Evolutionary conservation across 1,140 invertebrate species (phyloP).

Genomic region (Nephila pilipes): DNA sequence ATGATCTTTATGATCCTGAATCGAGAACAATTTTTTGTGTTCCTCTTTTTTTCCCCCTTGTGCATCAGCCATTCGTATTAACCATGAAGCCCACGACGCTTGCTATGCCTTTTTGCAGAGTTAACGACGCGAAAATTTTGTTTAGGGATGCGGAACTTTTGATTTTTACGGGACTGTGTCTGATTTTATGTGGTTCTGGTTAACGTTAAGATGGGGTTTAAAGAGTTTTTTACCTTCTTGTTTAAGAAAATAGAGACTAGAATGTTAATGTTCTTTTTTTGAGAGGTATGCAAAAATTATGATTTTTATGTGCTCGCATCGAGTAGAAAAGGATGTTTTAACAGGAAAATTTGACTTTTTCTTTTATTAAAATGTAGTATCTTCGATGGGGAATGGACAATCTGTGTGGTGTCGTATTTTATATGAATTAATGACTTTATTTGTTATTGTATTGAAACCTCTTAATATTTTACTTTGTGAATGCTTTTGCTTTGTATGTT

Average conservation of each 20-base stretch:
- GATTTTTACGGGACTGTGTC: neutral
- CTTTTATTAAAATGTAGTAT: neutral
- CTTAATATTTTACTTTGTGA: neutral
- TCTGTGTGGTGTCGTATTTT: neutral
- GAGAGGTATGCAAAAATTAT: neutral
- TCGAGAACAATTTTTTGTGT: neutral
- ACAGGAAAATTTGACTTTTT: neutral
- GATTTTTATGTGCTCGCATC: neutral
- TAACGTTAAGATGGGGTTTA: neutral
- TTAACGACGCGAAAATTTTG: neutral
- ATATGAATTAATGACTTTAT: neutral
- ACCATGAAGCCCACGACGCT: neutral
- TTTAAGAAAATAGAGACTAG: neutral
- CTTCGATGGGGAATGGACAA: neutral
- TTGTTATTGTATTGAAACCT: no score
- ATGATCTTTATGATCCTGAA: conserved; percentile 64
- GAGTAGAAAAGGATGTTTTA: neutral
- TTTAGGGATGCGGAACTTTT: neutral
- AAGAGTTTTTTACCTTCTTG: neutral
- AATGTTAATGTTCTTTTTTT: neutral
- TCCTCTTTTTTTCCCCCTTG: neutral
- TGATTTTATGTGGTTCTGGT: neutral
- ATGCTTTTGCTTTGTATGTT: neutral
- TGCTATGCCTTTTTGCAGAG: neutral
- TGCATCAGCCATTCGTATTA: neutral